Conservation (phyloP, 2,888 invertebrate species). For the Clistopyga incitator region DNA sequence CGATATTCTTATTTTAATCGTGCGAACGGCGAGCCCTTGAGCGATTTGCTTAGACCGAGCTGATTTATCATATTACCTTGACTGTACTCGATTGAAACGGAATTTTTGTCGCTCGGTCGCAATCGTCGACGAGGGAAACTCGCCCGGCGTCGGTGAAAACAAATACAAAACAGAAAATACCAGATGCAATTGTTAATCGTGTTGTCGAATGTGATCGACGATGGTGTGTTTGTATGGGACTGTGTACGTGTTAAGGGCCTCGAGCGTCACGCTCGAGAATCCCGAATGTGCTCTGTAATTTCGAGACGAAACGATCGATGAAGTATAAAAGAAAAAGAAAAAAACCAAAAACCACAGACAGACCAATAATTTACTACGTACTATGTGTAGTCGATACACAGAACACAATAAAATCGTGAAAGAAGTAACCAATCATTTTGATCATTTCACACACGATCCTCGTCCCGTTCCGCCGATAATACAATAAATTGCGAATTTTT, state of each 20-base stretch:
- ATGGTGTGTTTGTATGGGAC: constrained; percentile 45
- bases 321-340: constrained; percentile 40
- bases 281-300: constrained; percentile 51
- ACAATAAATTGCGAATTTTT: not conserved
- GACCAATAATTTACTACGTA: constrained; percentile 79
- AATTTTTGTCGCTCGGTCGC: constrained; percentile 25
- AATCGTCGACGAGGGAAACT: constrained; percentile 24
- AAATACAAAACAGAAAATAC: constrained; percentile 9
- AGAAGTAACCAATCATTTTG: constrained; percentile 60
- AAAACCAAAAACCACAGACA: constrained; percentile 71
- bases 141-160: constrained; percentile 25
- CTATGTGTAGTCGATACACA: constrained; percentile 77
- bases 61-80: constrained; percentile 19
- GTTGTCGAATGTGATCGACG: constrained; percentile 46
- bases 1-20: constrained; percentile 49
- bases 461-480: not conserved
- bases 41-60: constrained; percentile 34
- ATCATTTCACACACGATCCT: constrained; percentile 20
- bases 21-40: constrained; percentile 22
- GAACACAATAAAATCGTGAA: constrained; percentile 76
- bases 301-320: constrained; percentile 29
- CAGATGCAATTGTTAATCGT: constrained; percentile 59
- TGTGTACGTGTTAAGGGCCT: constrained; percentile 48
- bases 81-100: constrained; percentile 8
- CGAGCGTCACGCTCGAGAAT: constrained; percentile 30